Percentiles rank a stretch among this genome's conserved stretches.
Conservation (phyloP, 2,888 invertebrate genomes). For the Ganaspis brasiliensis region DNA sequence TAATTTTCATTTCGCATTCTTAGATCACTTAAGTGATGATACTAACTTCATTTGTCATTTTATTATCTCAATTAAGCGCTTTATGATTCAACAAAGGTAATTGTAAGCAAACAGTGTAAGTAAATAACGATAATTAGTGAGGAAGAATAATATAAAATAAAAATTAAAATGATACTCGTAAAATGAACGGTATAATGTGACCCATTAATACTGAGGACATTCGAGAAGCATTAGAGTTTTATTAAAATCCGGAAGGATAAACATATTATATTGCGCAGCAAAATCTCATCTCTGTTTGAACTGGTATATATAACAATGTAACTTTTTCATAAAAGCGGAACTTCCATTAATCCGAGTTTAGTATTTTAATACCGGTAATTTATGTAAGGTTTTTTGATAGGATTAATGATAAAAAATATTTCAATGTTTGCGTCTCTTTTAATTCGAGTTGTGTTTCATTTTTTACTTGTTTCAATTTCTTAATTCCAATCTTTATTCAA, state of each 20-base stretch:
- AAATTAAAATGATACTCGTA: slow-evolving; percentile 1
- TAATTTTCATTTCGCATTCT: slow-evolving; percentile 63
- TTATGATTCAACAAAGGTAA: too few relatives aligned
- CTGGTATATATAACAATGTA: not conserved
- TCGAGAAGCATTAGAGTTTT: slow-evolving; percentile 18
- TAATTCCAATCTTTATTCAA: too few relatives aligned
- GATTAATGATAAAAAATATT: too few relatives aligned
- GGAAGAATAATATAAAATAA: not conserved
- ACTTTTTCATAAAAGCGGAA: not conserved
- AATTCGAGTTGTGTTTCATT: too few relatives aligned
- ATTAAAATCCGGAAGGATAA: slow-evolving; percentile 15
- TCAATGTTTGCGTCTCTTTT: too few relatives aligned
- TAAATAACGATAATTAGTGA: too few relatives aligned
- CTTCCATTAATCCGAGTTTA: not conserved
- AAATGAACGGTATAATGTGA: slow-evolving; percentile 11
- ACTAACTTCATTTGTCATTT: slow-evolving; percentile 56
- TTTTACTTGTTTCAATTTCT: too few relatives aligned
- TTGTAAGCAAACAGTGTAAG: too few relatives aligned
- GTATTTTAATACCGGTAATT: not conserved
- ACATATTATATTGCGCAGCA: slow-evolving; percentile 13
- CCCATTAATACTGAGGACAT: slow-evolving; percentile 4
- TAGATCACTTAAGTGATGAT: slow-evolving; percentile 60
- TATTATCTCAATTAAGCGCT: too few relatives aligned
- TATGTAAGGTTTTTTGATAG: too few relatives aligned
- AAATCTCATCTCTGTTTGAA: not conserved